phyloP scores from a whole-genome alignment of 1,140 invertebrate species.

The Neodiprion fabricii region DNA sequence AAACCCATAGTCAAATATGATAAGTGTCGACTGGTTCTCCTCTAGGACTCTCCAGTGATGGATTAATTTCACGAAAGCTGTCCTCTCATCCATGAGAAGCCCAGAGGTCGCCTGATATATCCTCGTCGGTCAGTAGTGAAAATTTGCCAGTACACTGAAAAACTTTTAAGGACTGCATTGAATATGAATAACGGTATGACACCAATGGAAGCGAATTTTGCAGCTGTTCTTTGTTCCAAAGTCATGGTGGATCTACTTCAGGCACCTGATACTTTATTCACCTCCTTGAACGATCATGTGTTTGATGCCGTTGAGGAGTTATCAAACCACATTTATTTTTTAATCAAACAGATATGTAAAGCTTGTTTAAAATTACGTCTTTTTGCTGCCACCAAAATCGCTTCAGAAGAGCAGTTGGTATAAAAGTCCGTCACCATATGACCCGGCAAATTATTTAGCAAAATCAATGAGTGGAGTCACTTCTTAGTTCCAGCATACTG shows the following conservation, averaged over 20 bases:
- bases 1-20: constrained; percentile 22
- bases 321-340: constrained; percentile 9
- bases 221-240: constrained; percentile 15
- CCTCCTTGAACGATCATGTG: constrained; percentile 10
- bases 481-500: neutral
- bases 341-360: constrained; percentile 8
- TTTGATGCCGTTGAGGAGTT: constrained; percentile 10
- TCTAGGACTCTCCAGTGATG: neutral
- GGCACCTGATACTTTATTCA: constrained; percentile 7
- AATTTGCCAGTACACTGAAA: constrained; percentile 17
- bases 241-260: constrained; percentile 13
- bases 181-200: neutral
- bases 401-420: neutral
- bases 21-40: constrained; percentile 17
- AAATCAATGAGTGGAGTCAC: neutral
- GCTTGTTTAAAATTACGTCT: constrained; percentile 12
- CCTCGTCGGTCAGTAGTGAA: constrained; percentile 7
- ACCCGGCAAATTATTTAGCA: constrained; percentile 15
- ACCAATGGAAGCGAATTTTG: neutral
- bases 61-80: neutral
- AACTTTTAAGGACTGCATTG: neutral
- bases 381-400: constrained; percentile 14
- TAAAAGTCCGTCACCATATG: constrained; percentile 11
- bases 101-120: constrained; percentile 12
- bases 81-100: neutral